These are phyloP conservation scores for Ammospiza caudacuta DNA, from an alignment of 2,113 vertebrate species.

Conservation along the genomic window DNA sequence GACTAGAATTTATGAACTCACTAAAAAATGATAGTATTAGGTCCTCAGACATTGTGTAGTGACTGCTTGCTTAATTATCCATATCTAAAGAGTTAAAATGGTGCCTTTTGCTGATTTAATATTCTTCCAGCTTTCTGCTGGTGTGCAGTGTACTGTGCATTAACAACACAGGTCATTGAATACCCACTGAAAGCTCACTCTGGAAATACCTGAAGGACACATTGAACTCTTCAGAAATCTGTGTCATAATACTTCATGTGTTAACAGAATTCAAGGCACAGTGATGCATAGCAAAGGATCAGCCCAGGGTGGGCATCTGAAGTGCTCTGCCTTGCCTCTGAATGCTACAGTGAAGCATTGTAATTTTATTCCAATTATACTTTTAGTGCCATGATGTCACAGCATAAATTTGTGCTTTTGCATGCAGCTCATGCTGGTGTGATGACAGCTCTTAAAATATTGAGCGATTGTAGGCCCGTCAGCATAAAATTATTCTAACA, in stretches of 20 bases:
- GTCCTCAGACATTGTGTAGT: conserved; percentile 61
- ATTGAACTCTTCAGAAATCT: conserved; percentile 54
- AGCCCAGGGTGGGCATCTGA: conserved; percentile 60
- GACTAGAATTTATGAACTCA: conserved; percentile 74
- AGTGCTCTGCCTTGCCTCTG: conserved; percentile 52
- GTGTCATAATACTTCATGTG: conserved; percentile 45
- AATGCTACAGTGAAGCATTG: conserved; percentile 71
- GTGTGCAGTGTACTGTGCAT: conserved; percentile 30
- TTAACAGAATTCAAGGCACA: conserved; percentile 52
- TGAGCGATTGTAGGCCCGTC: conserved; percentile 82
- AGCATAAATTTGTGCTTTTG: conserved; percentile 84
- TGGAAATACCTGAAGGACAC: conserved; percentile 65
- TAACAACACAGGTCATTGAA: conserved; percentile 69
- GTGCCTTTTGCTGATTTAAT: conserved; percentile 67
- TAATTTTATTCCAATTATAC: conserved; percentile 86
- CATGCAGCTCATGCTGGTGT: conserved; percentile 82
- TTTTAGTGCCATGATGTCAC: conserved; percentile 82
- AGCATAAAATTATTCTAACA: conserved; percentile 87
- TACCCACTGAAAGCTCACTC: conserved; percentile 57
- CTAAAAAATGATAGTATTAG: conserved; percentile 61
- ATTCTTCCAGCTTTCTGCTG: conserved; percentile 61
- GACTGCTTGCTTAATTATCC: conserved; percentile 76
- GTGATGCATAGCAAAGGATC: conserved; percentile 49
- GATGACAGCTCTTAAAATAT: conserved; percentile 87
- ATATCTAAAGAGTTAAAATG: conserved; percentile 69